Conservation (phyloP, 2,113 vertebrate genomes). For the Cheirogaleus medius region DNA sequence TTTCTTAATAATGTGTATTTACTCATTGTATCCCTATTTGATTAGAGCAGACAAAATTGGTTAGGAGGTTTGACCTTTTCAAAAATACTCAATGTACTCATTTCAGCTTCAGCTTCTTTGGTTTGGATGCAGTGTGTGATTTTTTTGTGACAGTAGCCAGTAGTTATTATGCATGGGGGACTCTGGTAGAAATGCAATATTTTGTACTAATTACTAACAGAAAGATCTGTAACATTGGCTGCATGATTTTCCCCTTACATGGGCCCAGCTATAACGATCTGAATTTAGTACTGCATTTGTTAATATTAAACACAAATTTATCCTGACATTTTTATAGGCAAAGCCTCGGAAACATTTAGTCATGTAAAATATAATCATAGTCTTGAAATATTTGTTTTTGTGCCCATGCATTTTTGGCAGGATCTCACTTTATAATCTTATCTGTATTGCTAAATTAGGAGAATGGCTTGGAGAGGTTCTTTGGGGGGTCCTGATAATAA, state of each 20-base stretch:
- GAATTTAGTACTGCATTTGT: conserved; percentile 81
- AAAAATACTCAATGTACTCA: background rate
- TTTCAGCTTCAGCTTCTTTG: conserved; percentile 52
- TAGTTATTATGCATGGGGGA: conserved; percentile 68
- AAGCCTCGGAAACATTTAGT: conserved; percentile 80
- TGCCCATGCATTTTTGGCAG: conserved; percentile 55
- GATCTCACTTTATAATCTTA: conserved; percentile 49
- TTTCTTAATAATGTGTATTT: conserved; percentile 6
- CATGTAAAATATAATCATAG: conserved; percentile 79
- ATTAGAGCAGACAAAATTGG: background rate
- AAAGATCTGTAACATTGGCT: conserved; percentile 70
- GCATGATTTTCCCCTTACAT: conserved; percentile 76
- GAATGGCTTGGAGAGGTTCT: conserved; percentile 49
- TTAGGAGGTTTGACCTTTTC: conserved; percentile 53
- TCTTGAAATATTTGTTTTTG: conserved; percentile 80
- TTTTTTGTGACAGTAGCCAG: conserved; percentile 72
- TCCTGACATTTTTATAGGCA: conserved; percentile 82
- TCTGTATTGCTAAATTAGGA: conserved; percentile 57
- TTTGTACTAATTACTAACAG: conserved; percentile 77
- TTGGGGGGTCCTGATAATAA: conserved; percentile 62
- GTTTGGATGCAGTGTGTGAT: conserved; percentile 40
- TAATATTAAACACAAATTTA: conserved; percentile 81
- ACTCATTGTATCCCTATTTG: background rate
- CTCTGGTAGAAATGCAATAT: conserved; percentile 63
- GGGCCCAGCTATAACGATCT: conserved; percentile 75